These are phyloP conservation scores for Lepeophtheirus nordmannii DNA, from an alignment of 2,888 invertebrate genomes.

Conservation along the genomic window DNA sequence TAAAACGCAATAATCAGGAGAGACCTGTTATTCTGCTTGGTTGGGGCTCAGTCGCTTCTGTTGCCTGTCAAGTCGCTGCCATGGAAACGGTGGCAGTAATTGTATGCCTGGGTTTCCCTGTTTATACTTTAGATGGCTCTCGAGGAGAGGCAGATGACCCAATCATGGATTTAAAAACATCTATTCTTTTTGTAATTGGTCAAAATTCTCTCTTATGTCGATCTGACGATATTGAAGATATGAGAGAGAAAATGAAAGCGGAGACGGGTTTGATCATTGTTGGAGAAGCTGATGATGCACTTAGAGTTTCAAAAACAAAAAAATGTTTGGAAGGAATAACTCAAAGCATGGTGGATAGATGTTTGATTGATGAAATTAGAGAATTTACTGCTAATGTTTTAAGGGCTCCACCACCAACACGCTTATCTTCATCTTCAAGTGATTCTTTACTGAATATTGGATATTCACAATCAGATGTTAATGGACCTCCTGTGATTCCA, in stretches of 20 bases:
- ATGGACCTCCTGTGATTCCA: not conserved
- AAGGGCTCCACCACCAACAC: slow-evolving; percentile 10
- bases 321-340: slow-evolving; percentile 57
- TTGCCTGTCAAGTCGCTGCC: slow-evolving; percentile 49
- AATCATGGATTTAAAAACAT: slow-evolving; percentile 52
- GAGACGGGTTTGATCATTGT: slow-evolving; percentile 60
- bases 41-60: slow-evolving; percentile 55
- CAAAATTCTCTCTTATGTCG: slow-evolving; percentile 49
- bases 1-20: slow-evolving; percentile 41
- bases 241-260: slow-evolving; percentile 56
- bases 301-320: slow-evolving; percentile 52
- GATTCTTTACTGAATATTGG: not conserved
- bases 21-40: slow-evolving; percentile 59
- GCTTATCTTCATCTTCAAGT: not conserved
- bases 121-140: slow-evolving; percentile 52
- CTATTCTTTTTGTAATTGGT: slow-evolving; percentile 61
- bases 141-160: slow-evolving; percentile 61
- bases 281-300: slow-evolving; percentile 58
- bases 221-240: slow-evolving; percentile 39
- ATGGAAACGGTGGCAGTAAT: slow-evolving; percentile 22
- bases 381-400: slow-evolving; percentile 27
- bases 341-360: slow-evolving; percentile 60
- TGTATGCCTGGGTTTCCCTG: slow-evolving; percentile 60
- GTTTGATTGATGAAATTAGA: slow-evolving; percentile 43
- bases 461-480: not conserved